Percentiles rank a stretch among this genome's conserved stretches.
These are phyloP conservation scores for Palythoa heliodiscus DNA, from an alignment of 92 coral and sea anemone species.

Conservation along the genomic window DNA sequence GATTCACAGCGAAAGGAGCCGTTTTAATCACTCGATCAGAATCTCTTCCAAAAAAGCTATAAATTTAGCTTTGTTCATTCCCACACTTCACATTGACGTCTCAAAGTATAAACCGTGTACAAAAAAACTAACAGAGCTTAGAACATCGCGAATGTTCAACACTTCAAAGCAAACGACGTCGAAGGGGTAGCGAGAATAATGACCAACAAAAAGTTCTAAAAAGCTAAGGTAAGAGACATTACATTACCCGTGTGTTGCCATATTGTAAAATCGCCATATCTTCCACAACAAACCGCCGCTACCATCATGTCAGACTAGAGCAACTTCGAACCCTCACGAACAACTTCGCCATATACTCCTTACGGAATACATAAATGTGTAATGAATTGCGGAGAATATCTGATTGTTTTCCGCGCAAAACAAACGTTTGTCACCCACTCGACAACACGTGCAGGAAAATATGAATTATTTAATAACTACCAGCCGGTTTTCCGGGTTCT, in stretches of 20 bases:
- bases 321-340: background rate
- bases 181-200: background rate
- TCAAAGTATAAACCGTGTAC: background rate
- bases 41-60: background rate
- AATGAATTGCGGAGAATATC: slow-evolving; percentile 7
- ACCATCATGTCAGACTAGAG: slow-evolving; percentile 38
- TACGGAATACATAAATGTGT: slow-evolving; percentile 21
- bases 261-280: slow-evolving; percentile 22
- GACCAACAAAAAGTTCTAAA: background rate
- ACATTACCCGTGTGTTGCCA: slow-evolving; percentile 34
- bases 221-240: background rate
- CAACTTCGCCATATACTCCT: background rate
- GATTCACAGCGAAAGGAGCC: background rate
- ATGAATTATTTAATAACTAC: slow-evolving; percentile 29
- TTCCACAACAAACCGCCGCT: slow-evolving; percentile 28
- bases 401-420: slow-evolving; percentile 24
- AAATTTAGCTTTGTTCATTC: background rate
- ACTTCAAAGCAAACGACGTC: background rate
- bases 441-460: slow-evolving; percentile 14
- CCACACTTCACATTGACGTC: background rate
- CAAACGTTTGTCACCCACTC: slow-evolving; percentile 29
- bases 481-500: slow-evolving; percentile 3
- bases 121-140: background rate
- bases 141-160: background rate
- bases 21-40: background rate